A percentile compares a stretch with the other conserved stretches of the same genome.
These are phyloP conservation scores for Drosophila obscura DNA, from an alignment of 1,140 invertebrate species.

Conservation along the genomic window DNA sequence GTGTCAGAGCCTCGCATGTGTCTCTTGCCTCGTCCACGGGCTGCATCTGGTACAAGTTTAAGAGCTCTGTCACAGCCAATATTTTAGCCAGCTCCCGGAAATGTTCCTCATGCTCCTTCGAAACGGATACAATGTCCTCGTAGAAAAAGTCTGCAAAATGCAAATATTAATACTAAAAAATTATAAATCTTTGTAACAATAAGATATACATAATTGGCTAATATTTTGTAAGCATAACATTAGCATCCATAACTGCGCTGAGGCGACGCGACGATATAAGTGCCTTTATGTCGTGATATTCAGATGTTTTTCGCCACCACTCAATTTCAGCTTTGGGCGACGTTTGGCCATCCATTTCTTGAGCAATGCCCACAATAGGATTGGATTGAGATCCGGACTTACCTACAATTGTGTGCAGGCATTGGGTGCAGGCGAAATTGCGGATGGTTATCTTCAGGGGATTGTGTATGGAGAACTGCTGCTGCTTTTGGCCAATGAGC, in stretches of 20 bases:
- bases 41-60: slow-evolving; percentile 69
- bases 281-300: too few species aligned
- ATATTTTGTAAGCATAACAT: too few species aligned
- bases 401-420: slow-evolving; percentile 75
- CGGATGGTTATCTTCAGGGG: slow-evolving; percentile 74
- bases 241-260: too few species aligned
- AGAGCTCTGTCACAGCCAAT: slow-evolving; percentile 67
- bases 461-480: slow-evolving; percentile 81
- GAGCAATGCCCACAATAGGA: too few species aligned
- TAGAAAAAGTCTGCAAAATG: slow-evolving; percentile 83
- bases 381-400: too few species aligned
- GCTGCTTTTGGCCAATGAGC: slow-evolving; percentile 73
- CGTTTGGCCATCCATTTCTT: too few species aligned
- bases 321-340: too few species aligned
- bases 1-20: not conserved
- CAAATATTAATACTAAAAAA: too few species aligned
- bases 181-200: too few species aligned
- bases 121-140: slow-evolving; percentile 76
- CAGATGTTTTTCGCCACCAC: too few species aligned
- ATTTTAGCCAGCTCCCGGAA: slow-evolving; percentile 74
- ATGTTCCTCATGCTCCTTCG: slow-evolving; percentile 73
- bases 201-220: too few species aligned
- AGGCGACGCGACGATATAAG: too few species aligned
- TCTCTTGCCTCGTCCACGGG: slow-evolving; percentile 36
- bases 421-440: slow-evolving; percentile 68